Base-by-base conservation (phyloP, 2,797 vertebrate genomes). In the Onychomys leucogaster region DNA sequence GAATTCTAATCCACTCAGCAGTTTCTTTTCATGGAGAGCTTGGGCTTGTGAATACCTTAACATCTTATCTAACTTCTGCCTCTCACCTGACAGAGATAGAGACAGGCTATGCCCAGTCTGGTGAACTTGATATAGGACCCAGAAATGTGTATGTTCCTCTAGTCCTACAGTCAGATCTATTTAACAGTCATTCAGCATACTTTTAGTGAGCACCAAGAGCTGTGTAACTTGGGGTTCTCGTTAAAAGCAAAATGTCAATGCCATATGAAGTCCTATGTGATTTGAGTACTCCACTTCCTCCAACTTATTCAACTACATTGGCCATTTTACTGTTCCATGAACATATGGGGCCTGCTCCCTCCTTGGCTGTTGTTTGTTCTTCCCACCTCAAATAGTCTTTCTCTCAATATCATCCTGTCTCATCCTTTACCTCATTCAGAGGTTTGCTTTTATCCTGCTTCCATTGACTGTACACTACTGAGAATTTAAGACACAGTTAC, bases 361-460 rank as follows among this genome's bases (percentile, higher is more conserved):
- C 27, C 5, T 43, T 57, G 27, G 34, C 61, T 83, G 77, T 4
- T 17, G 46, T 21, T 76, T 87, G 5, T 8, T 29, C 16, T 46
- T 78, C 29, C 52, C 69, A 2, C n/a, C 57, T 61, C 69, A 67
- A 37, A 61, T 83, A 25, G 73, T 63, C 46, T 76, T 85, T 25
- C 37, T 92, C 49, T 75, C 14, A 34, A 86, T 59, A 21, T 10
- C 37, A 77, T 16, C 25, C 61, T n/a, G 1, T 12, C n/a, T 32
- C 49, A n/a, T 88, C 73, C 59, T 91, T 94, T 69, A 43, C 19
- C n/a, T 65, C n/a, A 27, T 87, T 67, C 0, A 84, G 7, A 23
- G 13, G n/a, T 96, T 88, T 73, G 6, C 21, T 73, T 90, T 61
- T 63, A 13, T 82, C 10, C 7, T 32, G 23, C 37, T 95, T 93